A percentile compares a stretch with the other conserved stretches of the same genome.
Conservation (phyloP, 2,113 vertebrate species). For the Gallinago paraguaiae region DNA sequence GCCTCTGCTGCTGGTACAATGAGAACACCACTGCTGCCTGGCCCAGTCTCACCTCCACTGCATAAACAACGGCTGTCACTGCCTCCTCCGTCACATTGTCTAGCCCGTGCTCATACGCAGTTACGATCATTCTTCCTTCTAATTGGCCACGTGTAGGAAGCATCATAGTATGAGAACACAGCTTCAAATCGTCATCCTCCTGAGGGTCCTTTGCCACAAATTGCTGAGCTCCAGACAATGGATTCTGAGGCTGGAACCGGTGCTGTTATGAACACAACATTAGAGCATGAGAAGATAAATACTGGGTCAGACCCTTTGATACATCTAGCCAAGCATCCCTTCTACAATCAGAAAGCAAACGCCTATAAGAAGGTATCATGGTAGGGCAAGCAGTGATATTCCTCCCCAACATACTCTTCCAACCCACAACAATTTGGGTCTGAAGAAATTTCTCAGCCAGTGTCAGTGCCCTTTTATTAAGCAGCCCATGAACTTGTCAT, state of each 20-base stretch:
- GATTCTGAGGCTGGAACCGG: conserved; percentile 96
- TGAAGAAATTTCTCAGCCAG: background rate
- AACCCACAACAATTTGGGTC: background rate
- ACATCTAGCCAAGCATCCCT: background rate
- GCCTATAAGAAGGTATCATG: background rate
- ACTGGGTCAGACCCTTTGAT: background rate
- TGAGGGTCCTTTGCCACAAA: conserved; percentile 89
- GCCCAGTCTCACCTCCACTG: conserved; percentile 85
- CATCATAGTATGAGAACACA: conserved; percentile 93
- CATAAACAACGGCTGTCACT: conserved; percentile 83
- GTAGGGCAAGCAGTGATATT: background rate
- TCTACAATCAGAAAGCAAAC: background rate
- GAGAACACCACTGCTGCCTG: background rate
- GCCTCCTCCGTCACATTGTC: conserved; percentile 94
- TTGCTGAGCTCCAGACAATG: conserved; percentile 88
- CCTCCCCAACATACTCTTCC: background rate
- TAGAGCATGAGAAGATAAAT: background rate
- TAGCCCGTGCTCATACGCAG: conserved; percentile 91
- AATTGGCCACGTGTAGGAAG: conserved; percentile 92
- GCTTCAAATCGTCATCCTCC: conserved; percentile 92
- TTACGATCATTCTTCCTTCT: conserved; percentile 96
- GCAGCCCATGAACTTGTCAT: background rate
- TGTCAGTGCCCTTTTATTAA: background rate
- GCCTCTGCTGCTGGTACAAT: background rate
- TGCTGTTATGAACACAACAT: conserved; percentile 74